phyloP scores from a whole-genome alignment of 1,140 invertebrate species.

The Samia ricini region DNA sequence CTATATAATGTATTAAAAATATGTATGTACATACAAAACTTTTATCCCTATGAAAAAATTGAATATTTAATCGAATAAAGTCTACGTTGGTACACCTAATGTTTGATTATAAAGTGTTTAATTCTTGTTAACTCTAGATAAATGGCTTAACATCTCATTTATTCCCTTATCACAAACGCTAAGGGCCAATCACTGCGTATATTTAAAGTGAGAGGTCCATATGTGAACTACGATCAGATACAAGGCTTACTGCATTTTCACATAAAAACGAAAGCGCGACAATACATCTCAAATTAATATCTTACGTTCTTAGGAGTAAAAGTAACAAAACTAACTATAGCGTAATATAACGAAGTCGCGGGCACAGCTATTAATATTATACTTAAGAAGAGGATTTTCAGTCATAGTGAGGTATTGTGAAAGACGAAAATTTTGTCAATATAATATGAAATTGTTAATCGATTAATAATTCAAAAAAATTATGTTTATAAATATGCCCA shows the following conservation, averaged over 20 bases:
- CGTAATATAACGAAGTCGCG: too few species aligned
- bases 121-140: background rate
- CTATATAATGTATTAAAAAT: too few species aligned
- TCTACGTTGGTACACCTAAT: background rate
- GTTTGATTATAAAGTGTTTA: background rate
- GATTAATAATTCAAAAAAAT: too few species aligned
- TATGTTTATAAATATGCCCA: too few species aligned
- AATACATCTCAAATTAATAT: background rate
- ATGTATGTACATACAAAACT: too few species aligned
- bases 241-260: background rate
- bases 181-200: slow-evolving; percentile 8
- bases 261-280: background rate
- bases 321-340: too few species aligned
- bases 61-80: background rate
- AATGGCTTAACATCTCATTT: background rate
- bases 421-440: too few species aligned
- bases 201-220: slow-evolving; percentile 11
- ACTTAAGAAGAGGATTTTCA: too few species aligned
- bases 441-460: too few species aligned
- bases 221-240: slow-evolving; percentile 1
- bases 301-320: background rate
- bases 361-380: too few species aligned
- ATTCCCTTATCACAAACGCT: background rate
- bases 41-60: too few species aligned
- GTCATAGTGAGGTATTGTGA: too few species aligned